Evolutionary conservation across 2,797 vertebrate genomes (phyloP).

Genomic region (Silurus lanzhouensis): DNA sequence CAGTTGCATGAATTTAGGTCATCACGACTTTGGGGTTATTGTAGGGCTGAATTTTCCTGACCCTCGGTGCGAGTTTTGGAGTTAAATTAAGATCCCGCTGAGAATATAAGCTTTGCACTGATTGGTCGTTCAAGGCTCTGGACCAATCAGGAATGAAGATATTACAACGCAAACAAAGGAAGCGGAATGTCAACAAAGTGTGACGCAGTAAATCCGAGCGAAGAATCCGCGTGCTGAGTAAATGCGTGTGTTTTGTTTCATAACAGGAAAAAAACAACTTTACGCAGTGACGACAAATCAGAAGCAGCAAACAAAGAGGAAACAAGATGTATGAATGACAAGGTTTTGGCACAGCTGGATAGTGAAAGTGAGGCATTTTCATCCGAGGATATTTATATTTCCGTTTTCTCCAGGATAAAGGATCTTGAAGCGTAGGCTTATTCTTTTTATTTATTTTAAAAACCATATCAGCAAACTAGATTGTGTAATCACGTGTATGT

Average conservation of each 20-base stretch:
- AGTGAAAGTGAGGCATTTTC: background rate
- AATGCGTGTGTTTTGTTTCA: background rate
- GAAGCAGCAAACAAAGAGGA: background rate
- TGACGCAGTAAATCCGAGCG: background rate
- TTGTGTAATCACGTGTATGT: background rate
- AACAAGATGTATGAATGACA: background rate
- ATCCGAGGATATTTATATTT: background rate
- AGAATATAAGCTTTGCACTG: background rate
- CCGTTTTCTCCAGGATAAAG: background rate
- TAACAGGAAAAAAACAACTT: background rate
- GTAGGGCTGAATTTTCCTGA: background rate
- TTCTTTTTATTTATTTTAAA: too few relatives aligned
- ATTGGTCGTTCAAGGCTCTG: background rate
- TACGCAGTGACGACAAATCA: background rate
- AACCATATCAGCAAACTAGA: background rate
- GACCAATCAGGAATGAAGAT: conserved; percentile 17
- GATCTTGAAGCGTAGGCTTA: background rate
- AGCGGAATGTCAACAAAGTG: conserved; percentile 12
- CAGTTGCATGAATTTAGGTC: background rate
- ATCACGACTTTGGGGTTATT: background rate
- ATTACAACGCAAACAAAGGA: conserved; percentile 1
- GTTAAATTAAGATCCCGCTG: conserved; percentile 10
- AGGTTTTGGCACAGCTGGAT: background rate
- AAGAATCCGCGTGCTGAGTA: background rate
- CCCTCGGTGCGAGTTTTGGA: background rate